Base-by-base conservation (phyloP, 1,140 invertebrate species). In the Halyomorpha halys region DNA sequence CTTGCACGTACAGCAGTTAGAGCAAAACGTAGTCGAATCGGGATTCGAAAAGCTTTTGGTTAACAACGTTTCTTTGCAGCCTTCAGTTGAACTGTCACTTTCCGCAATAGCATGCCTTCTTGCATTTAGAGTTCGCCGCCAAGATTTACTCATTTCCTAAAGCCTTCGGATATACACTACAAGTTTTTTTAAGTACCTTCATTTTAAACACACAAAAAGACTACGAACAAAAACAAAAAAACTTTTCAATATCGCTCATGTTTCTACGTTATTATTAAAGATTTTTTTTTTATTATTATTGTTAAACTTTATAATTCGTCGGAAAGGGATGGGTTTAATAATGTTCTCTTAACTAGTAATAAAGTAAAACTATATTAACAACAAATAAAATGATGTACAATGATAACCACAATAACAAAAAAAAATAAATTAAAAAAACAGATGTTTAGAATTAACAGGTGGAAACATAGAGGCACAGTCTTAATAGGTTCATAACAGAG, bases 291-390 rank as follows among this genome's bases (percentile, higher is more conserved):
- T 39, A 30, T 4, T 30, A 30, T n/a, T n/a, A n/a, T n/a, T n/a
- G n/a, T n/a, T n/a, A 30, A 8, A 4, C 27, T 30, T 39, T 39
- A 11, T 39, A 39, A 39, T 39, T 39, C n/a, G 9, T 49, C 11
- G n/a, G n/a, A 21, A 19, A 19, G 47, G 45, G 45, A 30, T 8
- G 8, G 34, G 34, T 39, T 39, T 13, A 39, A 39, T 39, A 39
- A 39, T 39, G 4, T 23, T 19, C 16, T 21, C n/a, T 25, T 14
- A 49, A 47, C n/a, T 63, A 51, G 44, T 53, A 53, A 51, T 63
- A 53, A 64, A 64, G 54, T 64, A 62, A 64, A 64, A 56, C 47
- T 64, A 64, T 64, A 64, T 64, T 64, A 64, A 64, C 63, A 64
- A 64, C 63, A 64, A 54, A 64, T 54, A 64, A 54, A 51, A 64